Evolutionary conservation across 1,140 invertebrate genomes (phyloP), one percentile per base, ranked within the genome.

Genomic region (Brachionus rubens): DNA sequence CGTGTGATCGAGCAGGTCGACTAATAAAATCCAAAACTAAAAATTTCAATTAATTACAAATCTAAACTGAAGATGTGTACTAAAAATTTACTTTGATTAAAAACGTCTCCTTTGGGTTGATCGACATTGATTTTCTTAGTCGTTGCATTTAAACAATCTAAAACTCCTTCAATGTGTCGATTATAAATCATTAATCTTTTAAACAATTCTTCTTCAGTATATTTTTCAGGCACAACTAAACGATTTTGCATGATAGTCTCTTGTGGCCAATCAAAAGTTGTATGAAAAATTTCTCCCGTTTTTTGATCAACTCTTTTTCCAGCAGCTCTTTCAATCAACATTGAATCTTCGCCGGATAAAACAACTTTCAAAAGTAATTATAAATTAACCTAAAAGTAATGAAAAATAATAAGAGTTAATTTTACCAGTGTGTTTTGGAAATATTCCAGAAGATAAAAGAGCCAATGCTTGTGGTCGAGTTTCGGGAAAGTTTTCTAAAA

Each of bases 61-160:
- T 28, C 2, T 6, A 54, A 50, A 24, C 19, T 26, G 7, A 21
- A 26, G 3, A 3, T 14, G n/a, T 43, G 7, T 12, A 21, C 26
- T 56, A 40, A 24, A 16, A 30, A 21, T 43, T 41, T 59, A 85
- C 83, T 82, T 82, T 85, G 81, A 65, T 82, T 79, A 76, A 83
- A 84, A 19, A 85, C 82, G 79, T 85, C 84, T 7, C 80, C 82
- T 78, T 84, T 82, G 4, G 84, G 84, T 65, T 85, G 83, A 80
- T 85, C 84, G 76, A 83, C 84, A 80, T 85, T 85, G 30, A 85
- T 79, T 14, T 48, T 78, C 72, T 82, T 83, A 7, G 78, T 54
- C 26, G 79, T 79, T 47, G 80, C 78, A 14, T 77, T 62, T 54
- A 81, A 85, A 52, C 81, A 82, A 10, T 78, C 75, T 5, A 77